Evolutionary conservation across 2,113 vertebrate species (phyloP), one percentile per base, ranked within the genome.

Genomic region (Rynchops niger): DNA sequence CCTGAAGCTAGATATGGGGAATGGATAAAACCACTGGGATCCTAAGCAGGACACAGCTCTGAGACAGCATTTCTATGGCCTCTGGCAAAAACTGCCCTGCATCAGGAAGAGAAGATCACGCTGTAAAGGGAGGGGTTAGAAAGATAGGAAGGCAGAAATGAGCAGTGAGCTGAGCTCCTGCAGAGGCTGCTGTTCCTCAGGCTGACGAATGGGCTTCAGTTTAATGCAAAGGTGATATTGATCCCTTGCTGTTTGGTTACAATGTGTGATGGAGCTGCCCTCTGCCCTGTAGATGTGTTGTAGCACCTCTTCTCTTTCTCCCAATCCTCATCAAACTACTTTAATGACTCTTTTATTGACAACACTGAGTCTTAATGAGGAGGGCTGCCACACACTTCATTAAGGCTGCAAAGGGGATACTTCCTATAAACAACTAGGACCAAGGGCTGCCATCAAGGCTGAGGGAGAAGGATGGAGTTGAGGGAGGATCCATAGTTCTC

Each of bases 321-420:
- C 97, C 97, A 97, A 97, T 81, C 96, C 95, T 95, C 97, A 95
- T 98, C 98, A 98, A 87, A 96, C 42, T 55, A 79, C 94, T 97
- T 98, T 98, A 98, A 98, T 97, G 98, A 98, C 97, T 98, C 97
- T 97, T 97, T 98, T 97, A 98, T 98, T 98, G 98, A 98, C 97
- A 97, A 92, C 55, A 15, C 93, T 19, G 90, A 70, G 90, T 90
- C 97, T 97, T 98, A 98, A 98, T 98, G 98, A 98, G 98, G 93
- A 98, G 80, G 88, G 96, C 96, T 96, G 95, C 95, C 91, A 81
- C 96, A 96, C 97, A 98, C 97, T 98, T 98, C 97, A 98, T 98
- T 98, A 98, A 98, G 77, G 85, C 79, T 83, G 93, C 82, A 78
- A 84, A 92, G 91, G 84, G 93, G 90, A 93, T 91, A 84, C 86